Evolutionary conservation across 2,113 vertebrate genomes (phyloP).

Genomic region (Saccopteryx bilineata): DNA sequence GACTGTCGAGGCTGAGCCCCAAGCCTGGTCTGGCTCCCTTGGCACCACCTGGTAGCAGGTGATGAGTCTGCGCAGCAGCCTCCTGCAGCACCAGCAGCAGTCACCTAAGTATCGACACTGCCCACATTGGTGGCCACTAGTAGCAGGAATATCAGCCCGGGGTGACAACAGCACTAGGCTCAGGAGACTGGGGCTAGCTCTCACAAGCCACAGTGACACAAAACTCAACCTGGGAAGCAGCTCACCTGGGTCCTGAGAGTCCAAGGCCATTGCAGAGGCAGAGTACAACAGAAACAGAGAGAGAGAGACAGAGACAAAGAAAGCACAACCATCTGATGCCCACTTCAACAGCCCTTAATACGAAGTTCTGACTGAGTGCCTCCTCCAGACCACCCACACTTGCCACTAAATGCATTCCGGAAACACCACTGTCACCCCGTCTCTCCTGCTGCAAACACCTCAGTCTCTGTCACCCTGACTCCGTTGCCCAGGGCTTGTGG

Average conservation of each 20-base stretch:
- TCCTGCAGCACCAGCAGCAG: neutral
- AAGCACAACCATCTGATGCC: neutral
- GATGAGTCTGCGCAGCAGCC: neutral
- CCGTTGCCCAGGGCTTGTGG: neutral
- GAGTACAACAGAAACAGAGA: neutral
- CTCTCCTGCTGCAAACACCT: neutral
- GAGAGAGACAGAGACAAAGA: neutral
- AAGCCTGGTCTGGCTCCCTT: neutral
- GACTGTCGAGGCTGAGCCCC: neutral
- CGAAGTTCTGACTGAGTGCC: neutral
- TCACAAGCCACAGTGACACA: neutral
- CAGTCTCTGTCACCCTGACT: neutral
- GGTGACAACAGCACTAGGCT: neutral
- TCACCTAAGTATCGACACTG: neutral
- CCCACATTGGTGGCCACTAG: accelerated
- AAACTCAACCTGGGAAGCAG: neutral
- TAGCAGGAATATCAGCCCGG: neutral
- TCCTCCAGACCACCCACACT: neutral
- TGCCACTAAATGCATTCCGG: neutral
- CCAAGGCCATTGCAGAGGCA: neutral
- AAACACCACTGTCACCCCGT: neutral
- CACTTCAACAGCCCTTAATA: neutral
- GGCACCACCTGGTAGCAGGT: conserved; percentile 54
- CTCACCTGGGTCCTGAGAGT: neutral
- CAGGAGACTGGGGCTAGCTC: neutral